A percentile compares a stretch with the other conserved stretches of the same genome.
phyloP scores from a whole-genome alignment of 1,140 invertebrate genomes.

The Lordiphosa mommai region DNA sequence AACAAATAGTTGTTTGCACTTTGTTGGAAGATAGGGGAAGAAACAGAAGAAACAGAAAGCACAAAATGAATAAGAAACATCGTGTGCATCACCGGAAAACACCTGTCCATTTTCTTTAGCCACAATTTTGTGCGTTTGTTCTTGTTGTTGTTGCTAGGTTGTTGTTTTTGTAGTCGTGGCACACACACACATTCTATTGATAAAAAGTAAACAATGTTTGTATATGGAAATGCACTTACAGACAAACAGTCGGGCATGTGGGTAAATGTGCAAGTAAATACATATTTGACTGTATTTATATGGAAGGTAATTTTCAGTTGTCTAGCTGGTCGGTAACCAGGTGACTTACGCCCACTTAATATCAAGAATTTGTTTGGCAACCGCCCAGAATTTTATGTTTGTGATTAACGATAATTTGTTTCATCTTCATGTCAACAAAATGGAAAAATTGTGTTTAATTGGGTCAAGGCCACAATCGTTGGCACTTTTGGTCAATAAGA shows the following conservation, averaged over 20 bases:
- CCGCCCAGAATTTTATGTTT: too few species aligned
- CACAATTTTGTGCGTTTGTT: constrained; percentile 1
- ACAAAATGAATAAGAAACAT: constrained; percentile 3
- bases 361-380: too few species aligned
- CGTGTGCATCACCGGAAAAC: constrained; percentile 48
- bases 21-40: constrained; percentile 16
- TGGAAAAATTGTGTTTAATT: too few species aligned
- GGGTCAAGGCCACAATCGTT: too few species aligned
- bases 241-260: constrained; percentile 1
- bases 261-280: background rate
- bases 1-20: constrained; percentile 31
- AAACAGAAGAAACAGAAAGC: constrained; percentile 4
- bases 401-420: too few species aligned
- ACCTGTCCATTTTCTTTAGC: constrained; percentile 50
- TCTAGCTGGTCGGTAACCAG: background rate
- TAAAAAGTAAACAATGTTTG: constrained; percentile 62
- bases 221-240: constrained; percentile 24
- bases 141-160: constrained; percentile 7
- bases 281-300: too few species aligned
- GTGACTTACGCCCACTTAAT: background rate
- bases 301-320: background rate
- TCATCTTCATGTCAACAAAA: too few species aligned
- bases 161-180: constrained; percentile 36
- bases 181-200: constrained; percentile 59
- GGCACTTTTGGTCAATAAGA: too few species aligned